Evolutionary conservation across 2,113 vertebrate genomes (phyloP), one percentile per base, ranked within the genome.

Genomic region (Coregonus clupeaformis): DNA sequence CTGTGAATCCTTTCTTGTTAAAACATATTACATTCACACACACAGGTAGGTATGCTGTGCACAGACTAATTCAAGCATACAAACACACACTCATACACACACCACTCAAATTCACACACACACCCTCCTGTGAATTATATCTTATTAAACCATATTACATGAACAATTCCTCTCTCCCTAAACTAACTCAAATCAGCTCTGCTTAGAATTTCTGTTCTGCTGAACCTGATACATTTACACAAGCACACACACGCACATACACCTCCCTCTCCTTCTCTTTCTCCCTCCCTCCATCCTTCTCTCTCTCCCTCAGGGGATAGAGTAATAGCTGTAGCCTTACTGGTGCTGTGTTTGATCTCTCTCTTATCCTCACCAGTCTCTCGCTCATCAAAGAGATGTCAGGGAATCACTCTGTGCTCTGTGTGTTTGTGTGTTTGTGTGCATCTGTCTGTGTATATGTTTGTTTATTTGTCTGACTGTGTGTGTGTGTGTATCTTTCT

Each of bases 251-350:
- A 18, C 14, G 16, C 79, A 78, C 73, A 77, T 77, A 84, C 84
- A 77, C 81, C 75, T 63, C 75, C 77, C 68, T 52, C 16, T 52
- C n/a, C 22, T 5, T 47, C 25, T 68, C 18, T 45, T 5, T 47
- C 67, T 68, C 18, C 7, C 45, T 36, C 70, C 49, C 73, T 76
- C 72, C 75, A 78, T 85, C 45, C 20, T 52, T 22, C 67, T 78
- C n/a, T 2, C 14, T n/a, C 24, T 9, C 67, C 49, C 83, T 77
- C 80, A 86, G 88, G 86, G 82, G 79, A 84, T 65, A 68, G 80
- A 87, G 82, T 87, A 89, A 88, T 87, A 86, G 85, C 85, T 79
- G 79, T 79, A 78, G 82, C 87, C 88, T 88, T 84, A 85, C 73
- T 24, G 77, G 76, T 71, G 3, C 84, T 55, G 82, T 88, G 88